phyloP scores from a whole-genome alignment of 2,888 invertebrate genomes.

The Electrophaes corylata region DNA sequence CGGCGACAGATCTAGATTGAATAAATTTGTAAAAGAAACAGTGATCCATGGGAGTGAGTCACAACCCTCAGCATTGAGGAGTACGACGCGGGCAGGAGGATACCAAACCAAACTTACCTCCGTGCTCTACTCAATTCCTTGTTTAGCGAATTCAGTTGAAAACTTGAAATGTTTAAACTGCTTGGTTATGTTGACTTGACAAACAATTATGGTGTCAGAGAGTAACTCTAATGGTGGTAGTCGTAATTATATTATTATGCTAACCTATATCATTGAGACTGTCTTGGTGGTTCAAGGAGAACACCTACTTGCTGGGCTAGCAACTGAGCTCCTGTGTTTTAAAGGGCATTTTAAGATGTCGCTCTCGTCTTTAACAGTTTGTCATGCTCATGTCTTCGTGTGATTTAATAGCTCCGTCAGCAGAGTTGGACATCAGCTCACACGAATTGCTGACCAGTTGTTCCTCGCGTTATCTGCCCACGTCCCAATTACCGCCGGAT shows the following conservation, averaged over 20 bases:
- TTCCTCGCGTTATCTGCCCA: constrained; percentile 20
- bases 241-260: neutral
- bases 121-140: neutral
- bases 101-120: no score
- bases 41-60: no score
- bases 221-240: neutral
- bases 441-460: neutral
- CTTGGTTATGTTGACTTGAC: no score
- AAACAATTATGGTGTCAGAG: neutral
- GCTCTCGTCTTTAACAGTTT: neutral
- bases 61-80: no score
- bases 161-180: no score
- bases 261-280: neutral
- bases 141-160: neutral
- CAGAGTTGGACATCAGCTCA: neutral
- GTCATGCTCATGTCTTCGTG: neutral
- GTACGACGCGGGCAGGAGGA: no score
- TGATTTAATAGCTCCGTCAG: neutral
- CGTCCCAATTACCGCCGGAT: constrained; percentile 34
- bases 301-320: neutral
- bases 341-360: neutral
- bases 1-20: no score
- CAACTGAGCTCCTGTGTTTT: neutral
- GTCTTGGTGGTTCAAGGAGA: neutral
- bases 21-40: no score